Evolutionary conservation across 2,888 invertebrate genomes (phyloP).

Genomic region (Ennomos quercinarius): DNA sequence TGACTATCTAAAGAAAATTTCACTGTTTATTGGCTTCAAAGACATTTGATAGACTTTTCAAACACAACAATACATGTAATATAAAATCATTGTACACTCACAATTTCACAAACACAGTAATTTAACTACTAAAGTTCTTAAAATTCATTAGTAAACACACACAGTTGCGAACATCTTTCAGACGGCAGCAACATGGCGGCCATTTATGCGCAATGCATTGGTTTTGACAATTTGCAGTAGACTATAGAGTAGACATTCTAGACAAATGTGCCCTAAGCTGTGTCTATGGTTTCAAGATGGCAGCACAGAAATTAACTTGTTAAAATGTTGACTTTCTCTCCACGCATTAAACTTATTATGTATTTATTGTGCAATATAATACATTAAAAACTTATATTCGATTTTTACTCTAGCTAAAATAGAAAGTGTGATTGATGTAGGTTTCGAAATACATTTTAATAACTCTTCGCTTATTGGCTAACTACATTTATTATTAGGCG

Average conservation of each 20-base stretch:
- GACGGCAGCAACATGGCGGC: conserved; percentile 87
- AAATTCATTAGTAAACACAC: conserved; percentile 86
- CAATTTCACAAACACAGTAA: conserved; percentile 84
- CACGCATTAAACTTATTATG: too few species aligned
- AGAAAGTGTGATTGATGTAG: background rate
- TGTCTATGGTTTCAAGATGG: conserved; percentile 62
- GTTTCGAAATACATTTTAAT: too few species aligned
- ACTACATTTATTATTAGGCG: too few species aligned
- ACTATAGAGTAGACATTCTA: conserved; percentile 80
- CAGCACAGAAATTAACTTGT: conserved; percentile 27
- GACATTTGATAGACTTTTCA: conserved; percentile 84
- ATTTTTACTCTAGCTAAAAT: too few species aligned
- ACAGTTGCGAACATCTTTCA: conserved; percentile 85
- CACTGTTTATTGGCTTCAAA: conserved; percentile 84
- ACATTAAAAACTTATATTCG: too few species aligned
- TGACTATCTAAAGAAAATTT: conserved; percentile 86
- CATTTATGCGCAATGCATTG: conserved; percentile 86
- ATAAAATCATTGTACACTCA: conserved; percentile 84
- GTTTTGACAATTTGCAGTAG: conserved; percentile 83
- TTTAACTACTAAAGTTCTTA: conserved; percentile 79
- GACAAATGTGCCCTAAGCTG: conserved; percentile 50
- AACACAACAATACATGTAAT: conserved; percentile 77
- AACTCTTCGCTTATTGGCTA: too few species aligned
- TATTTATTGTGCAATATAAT: too few species aligned
- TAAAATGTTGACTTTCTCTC: too few species aligned